Evolutionary conservation across 2,888 invertebrate genomes (phyloP).

Genomic region (Morpho helenor): DNA sequence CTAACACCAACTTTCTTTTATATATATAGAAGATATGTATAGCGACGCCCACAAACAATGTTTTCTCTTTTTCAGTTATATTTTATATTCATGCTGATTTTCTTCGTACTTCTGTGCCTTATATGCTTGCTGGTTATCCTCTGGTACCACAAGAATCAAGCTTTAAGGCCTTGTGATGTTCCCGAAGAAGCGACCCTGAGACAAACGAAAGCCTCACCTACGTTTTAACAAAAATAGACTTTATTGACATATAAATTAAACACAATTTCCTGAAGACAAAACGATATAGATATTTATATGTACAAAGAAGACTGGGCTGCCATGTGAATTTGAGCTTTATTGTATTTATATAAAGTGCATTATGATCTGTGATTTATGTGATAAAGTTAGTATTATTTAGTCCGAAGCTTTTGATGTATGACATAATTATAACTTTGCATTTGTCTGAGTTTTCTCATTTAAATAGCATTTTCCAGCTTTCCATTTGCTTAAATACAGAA

Average conservation of each 20-base stretch:
- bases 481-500: too few relatives aligned
- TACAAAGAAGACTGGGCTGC: background rate
- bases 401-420: too few relatives aligned
- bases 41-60: too few relatives aligned
- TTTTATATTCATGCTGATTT: constrained; percentile 58
- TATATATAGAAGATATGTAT: too few relatives aligned
- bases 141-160: constrained; percentile 42
- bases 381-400: too few relatives aligned
- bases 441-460: too few relatives aligned
- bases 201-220: constrained; percentile 2
- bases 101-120: constrained; percentile 52
- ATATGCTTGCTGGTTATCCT: constrained; percentile 43
- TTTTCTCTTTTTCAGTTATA: constrained; percentile 45
- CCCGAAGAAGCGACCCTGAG: constrained; percentile 48
- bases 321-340: constrained; percentile 3
- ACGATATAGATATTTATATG: background rate
- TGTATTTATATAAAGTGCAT: constrained; percentile 1
- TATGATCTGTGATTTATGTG: constrained; percentile 3
- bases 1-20: too few relatives aligned
- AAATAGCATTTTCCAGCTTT: too few relatives aligned
- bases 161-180: constrained; percentile 32
- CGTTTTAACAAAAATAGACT: constrained; percentile 1
- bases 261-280: background rate
- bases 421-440: too few relatives aligned
- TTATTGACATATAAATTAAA: background rate